phyloP scores from a whole-genome alignment of 2,888 invertebrate species.

The Mythimna albipuncta region DNA sequence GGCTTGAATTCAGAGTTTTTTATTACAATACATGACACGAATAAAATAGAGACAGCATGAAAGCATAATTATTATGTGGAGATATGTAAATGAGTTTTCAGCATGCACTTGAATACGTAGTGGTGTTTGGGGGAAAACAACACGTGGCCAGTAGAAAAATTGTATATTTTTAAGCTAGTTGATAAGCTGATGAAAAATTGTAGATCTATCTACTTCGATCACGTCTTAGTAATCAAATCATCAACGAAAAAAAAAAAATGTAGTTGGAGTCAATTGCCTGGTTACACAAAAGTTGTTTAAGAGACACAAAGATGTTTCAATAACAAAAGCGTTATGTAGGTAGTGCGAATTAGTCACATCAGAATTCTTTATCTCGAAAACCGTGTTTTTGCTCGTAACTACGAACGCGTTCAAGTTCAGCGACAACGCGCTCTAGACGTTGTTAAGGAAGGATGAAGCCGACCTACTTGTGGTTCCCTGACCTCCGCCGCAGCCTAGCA shows the following conservation, averaged over 20 bases:
- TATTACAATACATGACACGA: constrained; percentile 71
- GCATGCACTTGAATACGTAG: not conserved
- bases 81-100: not conserved
- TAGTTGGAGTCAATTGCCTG: not conserved
- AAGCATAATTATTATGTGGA: constrained; percentile 31
- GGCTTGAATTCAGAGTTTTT: constrained; percentile 80
- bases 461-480: constrained; percentile 90
- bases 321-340: constrained; percentile 43
- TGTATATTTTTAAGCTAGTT: not conserved
- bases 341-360: constrained; percentile 57
- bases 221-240: not conserved
- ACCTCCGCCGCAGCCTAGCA: constrained; percentile 88
- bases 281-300: not conserved
- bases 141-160: not conserved
- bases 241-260: not conserved
- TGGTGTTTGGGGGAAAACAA: not conserved
- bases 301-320: constrained; percentile 26
- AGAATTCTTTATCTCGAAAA: constrained; percentile 79
- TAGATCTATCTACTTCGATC: not conserved
- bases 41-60: constrained; percentile 64
- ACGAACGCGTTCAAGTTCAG: constrained; percentile 85
- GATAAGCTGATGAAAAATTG: not conserved
- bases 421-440: constrained; percentile 78
- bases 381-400: constrained; percentile 82
- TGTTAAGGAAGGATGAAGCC: constrained; percentile 88